phyloP scores from a whole-genome alignment of 2,113 vertebrate species.

The Equus quagga region DNA sequence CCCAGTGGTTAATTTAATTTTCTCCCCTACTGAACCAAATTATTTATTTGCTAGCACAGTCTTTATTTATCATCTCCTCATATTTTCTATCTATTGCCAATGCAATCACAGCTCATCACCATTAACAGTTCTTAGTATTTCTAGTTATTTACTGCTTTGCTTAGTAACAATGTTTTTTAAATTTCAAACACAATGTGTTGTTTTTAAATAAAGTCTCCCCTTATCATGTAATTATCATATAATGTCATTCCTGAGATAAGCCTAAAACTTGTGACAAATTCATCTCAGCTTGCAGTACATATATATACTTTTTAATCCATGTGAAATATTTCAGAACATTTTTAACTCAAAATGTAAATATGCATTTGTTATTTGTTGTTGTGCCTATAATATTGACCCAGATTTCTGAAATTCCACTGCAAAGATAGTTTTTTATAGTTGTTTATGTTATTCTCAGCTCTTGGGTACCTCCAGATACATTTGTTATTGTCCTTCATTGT shows the following conservation, averaged over 20 bases:
- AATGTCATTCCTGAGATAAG: neutral
- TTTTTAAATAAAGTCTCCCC: neutral
- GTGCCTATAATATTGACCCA: neutral
- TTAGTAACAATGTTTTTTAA: neutral
- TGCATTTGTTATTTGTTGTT: neutral
- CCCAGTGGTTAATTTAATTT: slow-evolving; percentile 68
- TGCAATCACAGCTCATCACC: slow-evolving; percentile 18
- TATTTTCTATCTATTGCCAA: slow-evolving; percentile 31
- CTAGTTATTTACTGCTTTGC: neutral
- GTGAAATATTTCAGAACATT: neutral
- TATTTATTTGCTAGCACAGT: slow-evolving; percentile 60
- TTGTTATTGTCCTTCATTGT: neutral
- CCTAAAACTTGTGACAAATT: neutral
- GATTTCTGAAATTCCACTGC: neutral
- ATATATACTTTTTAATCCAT: neutral
- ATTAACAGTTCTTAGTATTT: slow-evolving; percentile 16
- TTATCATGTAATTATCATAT: neutral
- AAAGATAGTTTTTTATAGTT: neutral
- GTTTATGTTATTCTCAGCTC: neutral
- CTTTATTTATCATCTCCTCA: slow-evolving; percentile 61
- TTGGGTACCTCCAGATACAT: neutral
- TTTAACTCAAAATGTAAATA: neutral
- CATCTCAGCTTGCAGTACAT: neutral
- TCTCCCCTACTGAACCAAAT: slow-evolving; percentile 61
- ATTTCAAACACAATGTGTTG: neutral